These are phyloP conservation scores for Chlorocebus sabaeus DNA, from an alignment of 2,113 vertebrate genomes.

Conservation along the genomic window DNA sequence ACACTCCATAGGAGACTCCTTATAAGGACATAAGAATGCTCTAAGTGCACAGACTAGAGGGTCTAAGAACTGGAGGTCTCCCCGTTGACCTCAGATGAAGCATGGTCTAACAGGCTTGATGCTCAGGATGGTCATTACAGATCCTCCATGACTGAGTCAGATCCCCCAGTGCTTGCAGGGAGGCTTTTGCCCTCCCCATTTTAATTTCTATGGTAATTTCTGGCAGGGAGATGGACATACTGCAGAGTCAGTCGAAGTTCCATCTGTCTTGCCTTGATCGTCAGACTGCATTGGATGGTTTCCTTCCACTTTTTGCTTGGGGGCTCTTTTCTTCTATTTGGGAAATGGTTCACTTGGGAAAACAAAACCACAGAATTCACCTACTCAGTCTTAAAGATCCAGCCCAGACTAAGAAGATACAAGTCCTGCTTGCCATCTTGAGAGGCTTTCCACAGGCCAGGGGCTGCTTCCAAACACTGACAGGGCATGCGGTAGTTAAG, in stretches of 20 bases:
- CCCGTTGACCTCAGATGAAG: background rate
- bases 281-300: background rate
- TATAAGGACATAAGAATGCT: slow-evolving; percentile 57
- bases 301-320: background rate
- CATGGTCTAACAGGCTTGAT: background rate
- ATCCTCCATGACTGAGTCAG: background rate
- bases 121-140: background rate
- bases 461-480: background rate
- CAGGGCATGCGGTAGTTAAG: background rate
- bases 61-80: background rate
- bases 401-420: background rate
- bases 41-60: background rate
- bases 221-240: background rate
- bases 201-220: background rate
- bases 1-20: background rate
- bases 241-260: accelerated
- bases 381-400: background rate
- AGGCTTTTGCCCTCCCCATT: background rate
- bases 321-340: background rate
- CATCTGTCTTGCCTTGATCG: background rate
- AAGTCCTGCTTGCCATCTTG: background rate
- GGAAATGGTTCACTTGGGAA: background rate
- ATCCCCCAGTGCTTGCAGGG: background rate
- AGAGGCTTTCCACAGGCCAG: background rate
- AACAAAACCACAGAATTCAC: background rate